These are phyloP conservation scores for Watsonalla binaria DNA, from an alignment of 2,888 invertebrate genomes.

Conservation along the genomic window DNA sequence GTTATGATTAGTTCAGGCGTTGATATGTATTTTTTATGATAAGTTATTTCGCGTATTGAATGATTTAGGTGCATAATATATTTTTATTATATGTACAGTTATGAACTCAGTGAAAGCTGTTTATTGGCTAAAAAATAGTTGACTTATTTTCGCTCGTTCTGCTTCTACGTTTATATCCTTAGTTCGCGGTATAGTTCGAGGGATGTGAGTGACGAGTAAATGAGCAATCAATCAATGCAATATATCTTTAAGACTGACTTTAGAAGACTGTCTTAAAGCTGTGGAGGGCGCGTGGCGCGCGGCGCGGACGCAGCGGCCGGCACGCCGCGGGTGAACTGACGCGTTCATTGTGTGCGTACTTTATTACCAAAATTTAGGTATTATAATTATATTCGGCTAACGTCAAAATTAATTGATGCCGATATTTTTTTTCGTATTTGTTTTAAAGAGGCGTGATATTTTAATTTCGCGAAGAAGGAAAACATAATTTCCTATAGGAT, in stretches of 20 bases:
- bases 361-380: slow-evolving; percentile 49
- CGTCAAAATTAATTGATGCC: slow-evolving; percentile 17
- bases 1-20: slow-evolving; percentile 55
- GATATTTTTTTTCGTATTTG: slow-evolving; percentile 24
- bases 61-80: slow-evolving; percentile 51
- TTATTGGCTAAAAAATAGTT: slow-evolving; percentile 31
- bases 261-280: slow-evolving; percentile 75
- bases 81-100: slow-evolving; percentile 20
- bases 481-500: slow-evolving; percentile 20
- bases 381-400: slow-evolving; percentile 26
- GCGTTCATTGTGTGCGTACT: slow-evolving; percentile 25
- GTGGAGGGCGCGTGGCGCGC: slow-evolving; percentile 32
- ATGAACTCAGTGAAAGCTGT: slow-evolving; percentile 34
- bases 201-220: slow-evolving; percentile 42
- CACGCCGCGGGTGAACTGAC: slow-evolving; percentile 12
- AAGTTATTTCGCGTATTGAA: slow-evolving; percentile 62
- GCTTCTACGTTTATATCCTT: slow-evolving; percentile 44
- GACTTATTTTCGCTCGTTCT: slow-evolving; percentile 23
- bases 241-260: slow-evolving; percentile 77
- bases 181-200: slow-evolving; percentile 38
- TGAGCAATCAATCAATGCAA: slow-evolving; percentile 71
- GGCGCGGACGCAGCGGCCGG: slow-evolving; percentile 17
- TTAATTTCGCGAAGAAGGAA: slow-evolving; percentile 31
- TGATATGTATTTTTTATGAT: slow-evolving; percentile 55
- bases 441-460: slow-evolving; percentile 32